phyloP scores from a whole-genome alignment of 2,888 invertebrate genomes.

The Drosophila aldrichi region DNA sequence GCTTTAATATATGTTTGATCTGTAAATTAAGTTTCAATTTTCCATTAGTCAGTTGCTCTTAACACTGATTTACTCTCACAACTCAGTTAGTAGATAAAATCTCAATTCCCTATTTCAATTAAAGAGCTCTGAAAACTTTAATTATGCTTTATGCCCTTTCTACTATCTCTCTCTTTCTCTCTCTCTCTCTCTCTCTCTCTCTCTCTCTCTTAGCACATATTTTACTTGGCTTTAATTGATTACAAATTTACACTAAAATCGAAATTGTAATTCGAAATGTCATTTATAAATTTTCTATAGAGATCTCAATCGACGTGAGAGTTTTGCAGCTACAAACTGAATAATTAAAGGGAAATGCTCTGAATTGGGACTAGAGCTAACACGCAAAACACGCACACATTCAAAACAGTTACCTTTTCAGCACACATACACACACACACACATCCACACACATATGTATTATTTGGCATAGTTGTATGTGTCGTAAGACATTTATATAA shows the following conservation, averaged over 20 bases:
- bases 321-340: conserved; percentile 14
- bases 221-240: conserved; percentile 4
- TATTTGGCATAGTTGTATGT: conserved; percentile 23
- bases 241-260: not conserved
- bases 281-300: not conserved
- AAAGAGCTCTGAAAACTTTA: not conserved
- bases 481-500: conserved; percentile 54
- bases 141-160: not conserved
- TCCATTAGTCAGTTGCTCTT: not conserved
- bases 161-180: not conserved
- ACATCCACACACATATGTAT: not conserved
- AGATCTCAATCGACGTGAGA: not conserved
- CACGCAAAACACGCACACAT: conserved; percentile 29
- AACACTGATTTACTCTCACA: not conserved
- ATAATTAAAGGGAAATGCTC: conserved; percentile 26
- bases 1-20: not conserved
- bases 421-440: conserved; percentile 2
- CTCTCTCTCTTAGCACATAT: not conserved
- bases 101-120: not conserved
- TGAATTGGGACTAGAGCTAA: conserved; percentile 3
- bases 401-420: conserved; percentile 53
- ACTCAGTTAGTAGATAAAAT: too few relatives aligned
- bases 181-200: not conserved
- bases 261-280: not conserved
- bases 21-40: too few relatives aligned